Evolutionary conservation across 2,888 invertebrate genomes (phyloP).

Genomic region (Calameuta filiformis): DNA sequence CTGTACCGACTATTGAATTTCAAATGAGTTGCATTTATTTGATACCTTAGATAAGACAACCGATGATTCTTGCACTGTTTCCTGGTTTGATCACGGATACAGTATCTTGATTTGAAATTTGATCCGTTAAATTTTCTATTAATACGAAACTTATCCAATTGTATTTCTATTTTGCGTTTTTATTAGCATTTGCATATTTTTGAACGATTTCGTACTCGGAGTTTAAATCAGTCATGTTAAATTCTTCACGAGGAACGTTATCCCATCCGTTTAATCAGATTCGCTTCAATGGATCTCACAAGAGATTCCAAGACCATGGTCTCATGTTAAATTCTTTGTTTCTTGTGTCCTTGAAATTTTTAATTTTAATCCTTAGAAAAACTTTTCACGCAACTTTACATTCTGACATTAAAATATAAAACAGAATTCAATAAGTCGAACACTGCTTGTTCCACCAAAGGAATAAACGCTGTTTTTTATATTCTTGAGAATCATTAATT

Average conservation of each 20-base stretch:
- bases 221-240: neutral
- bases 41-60: conserved; percentile 6
- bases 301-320: conserved; percentile 34
- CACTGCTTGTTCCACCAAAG: neutral
- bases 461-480: neutral
- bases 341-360: neutral
- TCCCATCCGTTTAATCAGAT: conserved; percentile 35
- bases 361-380: neutral
- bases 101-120: neutral
- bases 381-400: neutral
- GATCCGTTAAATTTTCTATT: neutral
- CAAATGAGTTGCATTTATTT: conserved; percentile 20
- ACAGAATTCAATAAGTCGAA: neutral
- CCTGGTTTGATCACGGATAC: neutral
- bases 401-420: neutral
- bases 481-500: neutral
- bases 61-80: neutral
- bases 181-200: neutral
- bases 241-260: conserved; percentile 15
- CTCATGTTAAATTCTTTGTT: conserved; percentile 1
- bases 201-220: neutral
- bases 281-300: conserved; percentile 39
- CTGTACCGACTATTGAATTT: conserved; percentile 13
- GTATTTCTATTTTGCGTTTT: neutral
- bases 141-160: neutral